A percentile compares a stretch with the other conserved stretches of the same genome.
Evolutionary conservation across 1,140 invertebrate species (phyloP).

Genomic region (Pseudomyrmex dendroicus): DNA sequence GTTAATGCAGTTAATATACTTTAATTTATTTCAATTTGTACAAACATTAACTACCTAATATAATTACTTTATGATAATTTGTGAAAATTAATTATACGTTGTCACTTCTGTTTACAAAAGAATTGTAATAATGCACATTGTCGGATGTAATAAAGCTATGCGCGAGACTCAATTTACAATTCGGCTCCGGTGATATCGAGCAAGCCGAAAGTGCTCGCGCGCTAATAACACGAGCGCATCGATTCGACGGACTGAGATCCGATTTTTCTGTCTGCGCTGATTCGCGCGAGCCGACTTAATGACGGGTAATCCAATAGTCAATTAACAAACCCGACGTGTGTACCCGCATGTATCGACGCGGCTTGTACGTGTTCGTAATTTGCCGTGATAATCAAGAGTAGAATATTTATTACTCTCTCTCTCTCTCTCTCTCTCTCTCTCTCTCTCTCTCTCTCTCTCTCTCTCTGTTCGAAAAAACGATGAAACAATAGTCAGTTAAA

Average conservation of each 20-base stretch:
- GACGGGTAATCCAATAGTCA: conserved; percentile 45
- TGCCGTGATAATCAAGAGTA: conserved; percentile 30
- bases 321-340: conserved; percentile 45
- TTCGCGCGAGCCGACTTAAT: conserved; percentile 48
- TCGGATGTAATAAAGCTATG: background rate
- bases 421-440: too few relatives aligned
- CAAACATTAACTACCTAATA: background rate
- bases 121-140: background rate
- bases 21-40: background rate
- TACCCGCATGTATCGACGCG: conserved; percentile 20
- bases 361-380: conserved; percentile 29
- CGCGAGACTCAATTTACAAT: background rate
- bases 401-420: conserved; percentile 51
- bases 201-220: background rate
- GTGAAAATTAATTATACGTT: background rate
- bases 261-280: conserved; percentile 38
- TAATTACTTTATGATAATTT: too few relatives aligned
- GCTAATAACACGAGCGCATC: conserved; percentile 15
- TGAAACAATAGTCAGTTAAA: conserved; percentile 23
- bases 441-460: too few relatives aligned
- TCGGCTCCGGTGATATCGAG: background rate
- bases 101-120: background rate
- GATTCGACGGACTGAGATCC: background rate
- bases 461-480: background rate
- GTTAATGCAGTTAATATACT: background rate